Evolutionary conservation across 2,888 invertebrate genomes (phyloP).

Genomic region (Monopis laevigella): DNA sequence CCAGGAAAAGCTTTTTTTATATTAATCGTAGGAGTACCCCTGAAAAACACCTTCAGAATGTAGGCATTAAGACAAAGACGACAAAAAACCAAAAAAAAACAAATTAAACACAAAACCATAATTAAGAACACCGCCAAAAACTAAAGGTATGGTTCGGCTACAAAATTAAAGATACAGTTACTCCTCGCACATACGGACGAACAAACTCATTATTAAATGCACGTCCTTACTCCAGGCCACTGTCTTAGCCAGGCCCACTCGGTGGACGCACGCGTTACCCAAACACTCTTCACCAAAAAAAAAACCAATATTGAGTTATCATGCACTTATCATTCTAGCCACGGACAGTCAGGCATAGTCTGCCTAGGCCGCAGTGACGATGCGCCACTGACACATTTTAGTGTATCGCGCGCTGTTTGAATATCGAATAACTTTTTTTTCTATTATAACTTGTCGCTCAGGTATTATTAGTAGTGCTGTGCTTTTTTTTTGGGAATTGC

Average conservation of each 20-base stretch:
- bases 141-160: too few species aligned
- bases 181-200: constrained; percentile 39
- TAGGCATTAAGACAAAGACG: too few species aligned
- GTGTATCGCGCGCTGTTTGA: constrained; percentile 55
- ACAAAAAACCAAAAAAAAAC: too few species aligned
- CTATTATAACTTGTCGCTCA: too few species aligned
- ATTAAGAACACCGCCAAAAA: too few species aligned
- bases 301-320: background rate
- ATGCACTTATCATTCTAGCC: constrained; percentile 14
- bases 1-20: too few species aligned
- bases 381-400: constrained; percentile 67
- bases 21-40: too few species aligned
- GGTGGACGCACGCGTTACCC: background rate
- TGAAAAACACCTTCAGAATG: too few species aligned
- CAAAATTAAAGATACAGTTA: constrained; percentile 44
- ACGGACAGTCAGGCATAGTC: constrained; percentile 46
- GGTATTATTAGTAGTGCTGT: constrained; percentile 8
- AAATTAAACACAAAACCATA: too few species aligned
- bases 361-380: constrained; percentile 54
- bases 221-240: constrained; percentile 51
- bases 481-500: background rate
- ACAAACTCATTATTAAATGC: constrained; percentile 62
- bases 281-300: background rate
- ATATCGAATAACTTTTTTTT: constrained; percentile 42
- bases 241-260: constrained; percentile 4